These are phyloP conservation scores for Etheostoma perlongum DNA, from an alignment of 2,797 vertebrate genomes.

Conservation along the genomic window DNA sequence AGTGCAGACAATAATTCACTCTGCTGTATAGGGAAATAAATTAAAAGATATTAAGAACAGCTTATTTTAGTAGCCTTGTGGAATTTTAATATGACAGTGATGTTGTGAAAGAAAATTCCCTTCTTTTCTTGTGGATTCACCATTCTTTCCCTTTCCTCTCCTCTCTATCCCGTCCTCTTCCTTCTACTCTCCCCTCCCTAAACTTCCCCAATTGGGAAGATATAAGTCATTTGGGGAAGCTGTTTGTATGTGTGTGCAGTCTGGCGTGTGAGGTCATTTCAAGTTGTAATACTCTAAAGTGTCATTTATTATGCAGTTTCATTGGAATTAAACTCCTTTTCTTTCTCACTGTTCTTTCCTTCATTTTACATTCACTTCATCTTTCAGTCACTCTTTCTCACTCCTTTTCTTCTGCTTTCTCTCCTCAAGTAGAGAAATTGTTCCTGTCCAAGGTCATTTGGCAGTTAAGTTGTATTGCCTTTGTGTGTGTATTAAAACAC, in stretches of 20 bases:
- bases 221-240: slow-evolving; percentile 69
- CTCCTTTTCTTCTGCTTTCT: background rate
- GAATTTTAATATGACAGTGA: slow-evolving; percentile 29
- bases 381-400: background rate
- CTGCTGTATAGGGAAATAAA: slow-evolving; percentile 4
- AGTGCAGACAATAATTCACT: slow-evolving; percentile 30
- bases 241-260: slow-evolving; percentile 19
- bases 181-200: slow-evolving; percentile 16
- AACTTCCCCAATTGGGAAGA: slow-evolving; percentile 63
- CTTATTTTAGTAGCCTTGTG: background rate
- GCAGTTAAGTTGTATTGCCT: slow-evolving; percentile 48
- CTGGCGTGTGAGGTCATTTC: slow-evolving; percentile 55
- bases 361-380: slow-evolving; percentile 11
- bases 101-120: slow-evolving; percentile 16
- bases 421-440: slow-evolving; percentile 27
- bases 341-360: background rate
- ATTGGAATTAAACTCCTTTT: slow-evolving; percentile 41
- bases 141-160: background rate
- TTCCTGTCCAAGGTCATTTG: slow-evolving; percentile 51
- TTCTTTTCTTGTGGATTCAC: slow-evolving; percentile 27
- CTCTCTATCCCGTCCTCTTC: background rate
- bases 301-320: slow-evolving; percentile 62
- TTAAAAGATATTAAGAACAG: slow-evolving; percentile 27
- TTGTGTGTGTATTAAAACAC: background rate
- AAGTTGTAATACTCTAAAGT: slow-evolving; percentile 69